Conservation (phyloP, 2,113 vertebrate species). For the Haemorhous mexicanus region DNA sequence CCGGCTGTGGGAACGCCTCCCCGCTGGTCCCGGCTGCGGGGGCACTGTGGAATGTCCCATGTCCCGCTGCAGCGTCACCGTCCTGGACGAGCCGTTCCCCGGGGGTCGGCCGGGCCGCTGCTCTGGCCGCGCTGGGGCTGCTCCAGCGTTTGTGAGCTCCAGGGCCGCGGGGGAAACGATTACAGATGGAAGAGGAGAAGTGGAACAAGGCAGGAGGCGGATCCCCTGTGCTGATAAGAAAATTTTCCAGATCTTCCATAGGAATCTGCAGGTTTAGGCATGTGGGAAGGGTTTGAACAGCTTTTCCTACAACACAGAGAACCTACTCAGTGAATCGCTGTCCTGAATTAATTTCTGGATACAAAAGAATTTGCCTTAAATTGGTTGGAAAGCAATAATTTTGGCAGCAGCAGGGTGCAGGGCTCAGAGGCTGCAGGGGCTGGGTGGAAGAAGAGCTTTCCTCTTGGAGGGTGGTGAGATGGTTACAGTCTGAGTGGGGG, state of each 20-base stretch:
- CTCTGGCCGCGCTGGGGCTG: rapidly evolving
- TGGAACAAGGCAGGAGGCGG: neutral
- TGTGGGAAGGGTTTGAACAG: neutral
- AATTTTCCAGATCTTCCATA: neutral
- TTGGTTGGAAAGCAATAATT: neutral
- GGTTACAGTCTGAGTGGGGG: neutral
- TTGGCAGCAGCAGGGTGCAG: neutral
- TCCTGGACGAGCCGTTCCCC: neutral
- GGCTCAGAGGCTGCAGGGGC: neutral
- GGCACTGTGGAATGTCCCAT: neutral
- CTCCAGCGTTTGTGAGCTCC: neutral
- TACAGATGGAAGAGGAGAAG: neutral
- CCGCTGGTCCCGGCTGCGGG: rapidly evolving
- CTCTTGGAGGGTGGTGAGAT: neutral
- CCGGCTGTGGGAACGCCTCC: neutral
- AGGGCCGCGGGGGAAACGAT: neutral
- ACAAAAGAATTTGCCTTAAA: neutral
- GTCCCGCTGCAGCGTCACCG: neutral
- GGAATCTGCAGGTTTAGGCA: neutral
- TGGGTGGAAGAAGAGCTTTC: neutral
- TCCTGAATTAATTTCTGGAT: neutral
- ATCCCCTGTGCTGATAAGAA: neutral
- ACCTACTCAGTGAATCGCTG: neutral
- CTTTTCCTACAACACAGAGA: neutral
- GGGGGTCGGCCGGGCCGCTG: neutral